Evolutionary conservation across 2,888 invertebrate genomes (phyloP), one percentile per base, ranked within the genome.

Genomic region (Molorchus minor): DNA sequence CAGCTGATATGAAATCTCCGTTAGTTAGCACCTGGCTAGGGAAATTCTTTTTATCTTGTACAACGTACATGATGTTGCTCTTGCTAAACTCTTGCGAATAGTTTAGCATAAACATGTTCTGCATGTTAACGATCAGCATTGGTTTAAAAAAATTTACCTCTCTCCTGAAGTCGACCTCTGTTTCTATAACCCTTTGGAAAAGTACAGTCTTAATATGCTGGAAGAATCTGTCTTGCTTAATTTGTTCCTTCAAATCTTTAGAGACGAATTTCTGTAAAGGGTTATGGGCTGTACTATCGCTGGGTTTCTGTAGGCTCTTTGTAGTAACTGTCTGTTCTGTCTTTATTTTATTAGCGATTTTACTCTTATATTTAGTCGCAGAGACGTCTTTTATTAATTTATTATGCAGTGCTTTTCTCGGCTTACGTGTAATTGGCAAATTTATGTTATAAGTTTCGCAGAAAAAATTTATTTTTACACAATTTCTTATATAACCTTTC

Each of bases 31-130:
- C 16, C 33, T 13, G 19, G 7, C 47, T 16, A 3, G 60, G 60
- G 51, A 67, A 47, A 5, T 38, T 15, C 16, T 25, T 38, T 13
- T 16, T 15, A 20, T 58, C 52, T 21, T 54, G 36, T 8, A 61
- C 46, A 8, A 64, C 44, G 49, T 54, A 64, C 30, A 69, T 58
- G 38, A 69, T 57, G 51, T 69, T 69, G 17, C 58, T 56, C 52
- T 58, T 65, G 45, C 41, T 35, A 29, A 45, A 58, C 16, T 58
- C 49, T 20, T 40, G 36, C 7, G 36, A 20, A 38, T 59, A 62
- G 10, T 62, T 55, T 2, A 65, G 33, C 13, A 41, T 44, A 3
- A 30, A 19, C 29, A 56, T 56, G 41, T 67, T 65, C 7, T 47
- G 35, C 20, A 60, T 58, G 49, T 65, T 65, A 3, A 67, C 25